Base-by-base conservation (phyloP, 2,113 vertebrate genomes). In the Ariopsis seemanni region DNA sequence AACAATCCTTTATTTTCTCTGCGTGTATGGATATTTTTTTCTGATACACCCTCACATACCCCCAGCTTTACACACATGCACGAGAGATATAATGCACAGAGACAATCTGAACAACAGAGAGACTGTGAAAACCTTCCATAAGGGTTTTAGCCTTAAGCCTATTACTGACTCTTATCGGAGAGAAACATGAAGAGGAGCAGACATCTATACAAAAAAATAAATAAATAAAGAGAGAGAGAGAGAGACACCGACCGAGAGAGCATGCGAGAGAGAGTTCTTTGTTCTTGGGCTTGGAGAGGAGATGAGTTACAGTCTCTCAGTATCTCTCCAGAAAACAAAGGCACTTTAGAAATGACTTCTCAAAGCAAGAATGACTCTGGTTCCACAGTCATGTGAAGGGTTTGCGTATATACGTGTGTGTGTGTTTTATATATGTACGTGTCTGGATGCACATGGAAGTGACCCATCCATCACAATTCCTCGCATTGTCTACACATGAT, bases 261-360 rank as follows among this genome's bases (percentile, higher is more conserved):
- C 3, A 4, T 15, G 52, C 18, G 80, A 91, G 89, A 90, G 87
- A 89, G 87, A 60, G 80, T 55, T 83, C 87, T 88, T 90, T 90
- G 86, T 88, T 90, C 71, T 78, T 50, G 58, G 80, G 89, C 91
- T 85, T 88, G 83, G 87, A 74, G 90, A 88, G 91, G 89, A 88
- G 90, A 92, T 89, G 89, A 90, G 91, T 86, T 75, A 89, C 89
- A 91, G 91, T 89, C 88, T 91, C 91, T 92, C 92, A 79, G 74
- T 86, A 67, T 86, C 65, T 84, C 87, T 90, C 30, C 82, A 77
- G 81, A 88, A 88, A 88, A 90, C 85, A 90, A 90, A 84, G 87
- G 71, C 75, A 84, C 87, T 69, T 81, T 55, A 84, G 79, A 88
- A 85, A 48, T 60, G 58, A 75, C 89, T 81, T 78, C 62, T 72